These are phyloP conservation scores for Rotaria socialis DNA, from an alignment of 2,888 invertebrate species.

Conservation along the genomic window DNA sequence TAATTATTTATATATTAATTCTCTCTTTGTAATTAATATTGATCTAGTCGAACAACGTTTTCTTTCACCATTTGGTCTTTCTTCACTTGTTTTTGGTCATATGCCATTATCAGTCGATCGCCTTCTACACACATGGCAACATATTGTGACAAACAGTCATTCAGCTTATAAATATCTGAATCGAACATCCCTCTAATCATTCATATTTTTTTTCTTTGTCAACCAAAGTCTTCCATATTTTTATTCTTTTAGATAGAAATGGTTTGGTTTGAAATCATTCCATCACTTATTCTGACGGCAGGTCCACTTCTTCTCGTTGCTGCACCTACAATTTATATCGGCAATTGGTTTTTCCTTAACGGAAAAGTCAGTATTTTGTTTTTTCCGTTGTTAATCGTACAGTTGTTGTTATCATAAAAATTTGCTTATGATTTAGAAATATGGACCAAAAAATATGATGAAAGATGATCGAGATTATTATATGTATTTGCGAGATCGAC, in stretches of 20 bases:
- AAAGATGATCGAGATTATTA: constrained; percentile 49
- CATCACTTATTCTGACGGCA: not conserved
- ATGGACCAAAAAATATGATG: not conserved
- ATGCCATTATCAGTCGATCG: constrained; percentile 39
- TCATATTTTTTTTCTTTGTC: not conserved
- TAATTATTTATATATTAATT: constrained; percentile 43
- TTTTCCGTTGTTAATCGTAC: too few relatives aligned
- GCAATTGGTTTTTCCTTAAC: not conserved
- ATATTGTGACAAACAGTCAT: not conserved
- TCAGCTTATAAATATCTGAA: not conserved
- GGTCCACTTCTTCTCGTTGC: not conserved
- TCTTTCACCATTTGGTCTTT: constrained; percentile 16
- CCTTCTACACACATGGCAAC: not conserved
- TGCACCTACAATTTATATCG: not conserved
- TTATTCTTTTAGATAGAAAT: not conserved
- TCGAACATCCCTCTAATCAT: not conserved
- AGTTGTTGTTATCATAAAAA: too few relatives aligned
- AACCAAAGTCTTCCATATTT: too few relatives aligned
- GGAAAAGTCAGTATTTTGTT: too few relatives aligned
- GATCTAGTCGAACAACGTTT: constrained; percentile 45
- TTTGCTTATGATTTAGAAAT: not conserved
- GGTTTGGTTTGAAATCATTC: constrained; percentile 27
- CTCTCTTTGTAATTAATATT: constrained; percentile 42
- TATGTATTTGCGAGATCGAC: constrained; percentile 51
- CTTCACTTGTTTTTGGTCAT: constrained; percentile 42